Evolutionary conservation across 35 echinoderm and acorn worm genomes (phyloP).

Genomic region (Anneissia japonica): DNA sequence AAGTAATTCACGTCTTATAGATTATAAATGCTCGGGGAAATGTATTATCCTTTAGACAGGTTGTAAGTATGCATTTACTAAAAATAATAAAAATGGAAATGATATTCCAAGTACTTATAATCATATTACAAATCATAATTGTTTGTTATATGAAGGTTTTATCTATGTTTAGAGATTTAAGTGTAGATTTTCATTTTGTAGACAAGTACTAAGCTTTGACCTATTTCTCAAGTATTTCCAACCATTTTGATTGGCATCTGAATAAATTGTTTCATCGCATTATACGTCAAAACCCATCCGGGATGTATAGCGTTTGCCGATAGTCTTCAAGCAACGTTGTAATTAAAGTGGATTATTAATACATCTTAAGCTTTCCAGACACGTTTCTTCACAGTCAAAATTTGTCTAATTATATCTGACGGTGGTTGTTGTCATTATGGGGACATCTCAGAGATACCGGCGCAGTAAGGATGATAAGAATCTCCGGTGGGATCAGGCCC

Average conservation of each 20-base stretch:
- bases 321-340: background rate
- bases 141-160: too few species aligned
- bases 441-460: background rate
- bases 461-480: background rate
- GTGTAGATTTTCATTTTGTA: background rate
- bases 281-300: background rate
- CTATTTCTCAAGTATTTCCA: background rate
- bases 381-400: background rate
- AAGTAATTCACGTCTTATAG: too few species aligned
- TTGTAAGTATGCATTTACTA: too few species aligned
- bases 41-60: too few species aligned
- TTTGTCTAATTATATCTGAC: background rate
- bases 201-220: background rate
- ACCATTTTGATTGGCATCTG: background rate
- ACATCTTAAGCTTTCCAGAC: background rate
- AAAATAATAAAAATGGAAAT: too few species aligned
- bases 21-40: too few species aligned
- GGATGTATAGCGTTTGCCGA: background rate
- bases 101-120: too few species aligned
- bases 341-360: background rate
- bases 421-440: background rate
- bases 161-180: too few species aligned
- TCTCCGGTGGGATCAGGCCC: background rate
- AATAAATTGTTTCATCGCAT: background rate
- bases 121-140: too few species aligned